Evolutionary conservation across 2,113 vertebrate species (phyloP).

Genomic region (Corythoichthys haematopterus): DNA sequence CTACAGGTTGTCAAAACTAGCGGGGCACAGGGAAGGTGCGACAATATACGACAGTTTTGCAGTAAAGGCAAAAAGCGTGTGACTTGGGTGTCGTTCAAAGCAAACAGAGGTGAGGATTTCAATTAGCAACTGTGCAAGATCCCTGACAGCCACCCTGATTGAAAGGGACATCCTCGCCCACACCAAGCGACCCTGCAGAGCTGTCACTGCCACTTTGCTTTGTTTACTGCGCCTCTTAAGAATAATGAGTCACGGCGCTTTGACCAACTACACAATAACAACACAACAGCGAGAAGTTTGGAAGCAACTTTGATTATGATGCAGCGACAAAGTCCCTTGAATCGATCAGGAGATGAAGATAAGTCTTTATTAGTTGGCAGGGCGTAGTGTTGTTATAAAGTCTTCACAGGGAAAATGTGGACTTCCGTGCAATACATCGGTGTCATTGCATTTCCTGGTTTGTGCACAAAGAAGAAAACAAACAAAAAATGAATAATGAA

Average conservation of each 20-base stretch:
- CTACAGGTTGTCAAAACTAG: not conserved
- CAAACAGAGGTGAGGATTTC: not conserved
- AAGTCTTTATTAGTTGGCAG: not conserved
- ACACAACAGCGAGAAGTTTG: not conserved
- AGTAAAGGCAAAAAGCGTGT: not conserved
- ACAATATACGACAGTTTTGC: not conserved
- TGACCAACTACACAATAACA: not conserved
- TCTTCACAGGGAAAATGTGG: not conserved
- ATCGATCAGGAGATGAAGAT: not conserved
- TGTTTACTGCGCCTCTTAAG: not conserved
- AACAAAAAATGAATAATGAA: not conserved
- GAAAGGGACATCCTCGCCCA: conserved; percentile 1
- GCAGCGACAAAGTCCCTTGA: not conserved
- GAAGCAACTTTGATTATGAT: conserved; percentile 4
- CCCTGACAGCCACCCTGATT: not conserved
- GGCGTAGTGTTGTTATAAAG: not conserved
- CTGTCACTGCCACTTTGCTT: not conserved
- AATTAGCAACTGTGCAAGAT: not conserved
- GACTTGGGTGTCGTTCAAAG: not conserved
- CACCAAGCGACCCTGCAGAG: not conserved
- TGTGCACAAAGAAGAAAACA: not conserved
- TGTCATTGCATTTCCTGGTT: not conserved
- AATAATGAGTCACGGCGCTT: not conserved
- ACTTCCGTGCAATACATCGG: not conserved
- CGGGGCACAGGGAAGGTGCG: not conserved